Evolutionary conservation across 2,888 invertebrate species (phyloP).

Genomic region (Sinohyriopsis cumingii): DNA sequence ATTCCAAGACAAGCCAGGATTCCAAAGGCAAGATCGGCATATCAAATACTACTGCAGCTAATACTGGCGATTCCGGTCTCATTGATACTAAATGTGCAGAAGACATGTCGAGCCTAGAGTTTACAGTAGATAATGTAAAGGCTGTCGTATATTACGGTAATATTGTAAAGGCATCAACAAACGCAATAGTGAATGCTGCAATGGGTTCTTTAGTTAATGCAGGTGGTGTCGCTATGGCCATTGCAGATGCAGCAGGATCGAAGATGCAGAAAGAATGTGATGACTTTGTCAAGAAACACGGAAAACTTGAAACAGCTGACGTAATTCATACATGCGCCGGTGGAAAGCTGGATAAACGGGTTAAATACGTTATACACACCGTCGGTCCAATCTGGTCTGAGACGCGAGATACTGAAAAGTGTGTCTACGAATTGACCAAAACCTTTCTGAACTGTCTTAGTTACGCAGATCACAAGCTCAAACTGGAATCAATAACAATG

Average conservation of each 20-base stretch:
- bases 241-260: constrained; percentile 36
- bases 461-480: constrained; percentile 34
- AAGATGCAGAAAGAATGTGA: constrained; percentile 42
- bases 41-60: neutral
- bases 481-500: constrained; percentile 32
- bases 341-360: constrained; percentile 34
- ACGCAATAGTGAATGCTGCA: constrained; percentile 49
- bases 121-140: constrained; percentile 23
- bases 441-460: constrained; percentile 40
- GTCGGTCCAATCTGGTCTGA: constrained; percentile 48
- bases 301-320: constrained; percentile 25
- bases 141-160: constrained; percentile 35
- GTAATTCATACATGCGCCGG: constrained; percentile 52
- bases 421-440: constrained; percentile 29
- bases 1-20: neutral
- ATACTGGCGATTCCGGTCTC: neutral
- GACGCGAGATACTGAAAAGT: constrained; percentile 16
- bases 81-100: constrained; percentile 18
- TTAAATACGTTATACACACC: constrained; percentile 48
- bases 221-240: constrained; percentile 45
- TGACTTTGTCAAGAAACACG: constrained; percentile 30
- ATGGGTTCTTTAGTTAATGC: constrained; percentile 34
- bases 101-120: constrained; percentile 24
- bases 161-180: constrained; percentile 41
- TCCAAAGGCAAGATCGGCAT: neutral